Conservation (phyloP, 2,113 vertebrate genomes). For the Atractosteus spatula region DNA sequence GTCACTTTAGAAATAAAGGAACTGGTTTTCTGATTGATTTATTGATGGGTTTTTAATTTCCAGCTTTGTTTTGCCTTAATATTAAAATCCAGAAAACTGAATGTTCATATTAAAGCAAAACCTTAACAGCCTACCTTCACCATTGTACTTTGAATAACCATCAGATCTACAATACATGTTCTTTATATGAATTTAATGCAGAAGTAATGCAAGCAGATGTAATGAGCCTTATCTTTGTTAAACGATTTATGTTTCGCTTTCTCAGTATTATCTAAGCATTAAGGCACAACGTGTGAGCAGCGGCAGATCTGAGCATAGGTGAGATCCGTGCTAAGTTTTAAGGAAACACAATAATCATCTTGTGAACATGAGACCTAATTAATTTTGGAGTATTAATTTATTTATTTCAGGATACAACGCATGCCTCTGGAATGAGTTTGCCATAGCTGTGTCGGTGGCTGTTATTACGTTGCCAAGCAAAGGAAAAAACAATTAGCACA, state of each 20-base stretch:
- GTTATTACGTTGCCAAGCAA: not conserved
- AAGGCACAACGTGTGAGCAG: not conserved
- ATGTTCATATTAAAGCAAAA: no score
- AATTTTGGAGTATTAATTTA: not conserved
- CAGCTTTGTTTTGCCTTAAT: no score
- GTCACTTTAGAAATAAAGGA: no score
- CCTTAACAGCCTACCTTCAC: no score
- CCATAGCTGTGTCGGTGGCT: not conserved
- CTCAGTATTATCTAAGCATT: not conserved
- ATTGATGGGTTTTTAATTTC: no score
- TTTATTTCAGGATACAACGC: not conserved
- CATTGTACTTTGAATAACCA: no score
- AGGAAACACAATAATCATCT: not conserved
- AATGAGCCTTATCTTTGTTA: not conserved
- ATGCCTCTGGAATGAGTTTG: not conserved
- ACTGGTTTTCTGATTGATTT: no score
- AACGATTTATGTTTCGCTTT: not conserved
- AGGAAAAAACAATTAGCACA: constrained; percentile 4
- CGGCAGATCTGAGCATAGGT: not conserved
- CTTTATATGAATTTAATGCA: constrained; percentile 1
- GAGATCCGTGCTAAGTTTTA: not conserved
- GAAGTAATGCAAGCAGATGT: not conserved
- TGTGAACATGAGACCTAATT: not conserved
- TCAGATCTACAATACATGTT: not conserved
- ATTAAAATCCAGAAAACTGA: no score